phyloP scores from a whole-genome alignment of 2,113 vertebrate genomes.

The Macrotis lagotis region DNA sequence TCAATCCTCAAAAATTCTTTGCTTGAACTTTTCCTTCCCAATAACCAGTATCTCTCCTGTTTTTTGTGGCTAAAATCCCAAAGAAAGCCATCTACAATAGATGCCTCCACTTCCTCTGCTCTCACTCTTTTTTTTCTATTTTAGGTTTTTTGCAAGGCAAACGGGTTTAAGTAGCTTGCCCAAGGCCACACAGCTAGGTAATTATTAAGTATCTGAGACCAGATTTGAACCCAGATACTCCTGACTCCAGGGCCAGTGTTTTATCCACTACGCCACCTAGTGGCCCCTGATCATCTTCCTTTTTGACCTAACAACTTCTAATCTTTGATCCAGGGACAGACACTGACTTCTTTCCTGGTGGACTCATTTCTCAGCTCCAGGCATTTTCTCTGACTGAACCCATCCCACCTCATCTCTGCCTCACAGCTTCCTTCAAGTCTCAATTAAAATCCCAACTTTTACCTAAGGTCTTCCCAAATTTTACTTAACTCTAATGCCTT shows the following conservation, averaged over 20 bases:
- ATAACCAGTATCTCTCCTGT: neutral
- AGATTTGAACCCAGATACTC: too few species aligned
- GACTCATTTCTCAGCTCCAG: neutral
- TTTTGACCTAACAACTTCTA: neutral
- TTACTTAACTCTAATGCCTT: neutral
- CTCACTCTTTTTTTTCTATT: neutral
- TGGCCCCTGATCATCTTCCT: neutral
- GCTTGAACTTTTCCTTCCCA: neutral
- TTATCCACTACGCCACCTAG: too few species aligned
- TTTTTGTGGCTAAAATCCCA: neutral
- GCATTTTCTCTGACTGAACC: neutral
- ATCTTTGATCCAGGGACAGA: neutral
- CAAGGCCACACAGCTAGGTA: too few species aligned
- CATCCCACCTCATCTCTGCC: neutral
- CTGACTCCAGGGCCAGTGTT: too few species aligned
- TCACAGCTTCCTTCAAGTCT: neutral
- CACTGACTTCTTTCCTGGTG: neutral
- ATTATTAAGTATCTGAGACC: too few species aligned
- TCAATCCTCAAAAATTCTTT: neutral
- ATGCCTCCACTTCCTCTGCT: neutral
- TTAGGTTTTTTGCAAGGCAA: too few species aligned
- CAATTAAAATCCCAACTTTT: neutral
- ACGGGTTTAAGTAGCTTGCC: too few species aligned
- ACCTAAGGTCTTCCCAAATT: neutral
- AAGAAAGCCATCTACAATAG: neutral